A percentile compares a stretch with the other conserved stretches of the same genome.
Evolutionary conservation across 2,113 vertebrate species (phyloP).

Genomic region (Melanotaenia duboulayi): DNA sequence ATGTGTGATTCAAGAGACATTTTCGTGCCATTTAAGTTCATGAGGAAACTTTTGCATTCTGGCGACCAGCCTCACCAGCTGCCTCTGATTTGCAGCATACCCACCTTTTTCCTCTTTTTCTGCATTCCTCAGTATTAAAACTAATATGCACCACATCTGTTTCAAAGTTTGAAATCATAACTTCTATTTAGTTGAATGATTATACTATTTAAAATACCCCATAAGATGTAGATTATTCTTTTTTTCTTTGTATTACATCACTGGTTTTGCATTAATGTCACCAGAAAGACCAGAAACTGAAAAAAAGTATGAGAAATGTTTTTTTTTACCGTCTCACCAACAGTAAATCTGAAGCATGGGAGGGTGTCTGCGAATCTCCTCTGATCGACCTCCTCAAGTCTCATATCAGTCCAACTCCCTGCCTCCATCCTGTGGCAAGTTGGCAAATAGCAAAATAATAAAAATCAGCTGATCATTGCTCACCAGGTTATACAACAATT

Average conservation of each 20-base stretch:
- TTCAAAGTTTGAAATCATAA: background rate
- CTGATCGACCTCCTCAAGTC: background rate
- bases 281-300: background rate
- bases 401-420: background rate
- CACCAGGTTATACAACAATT: no score
- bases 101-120: background rate
- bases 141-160: background rate
- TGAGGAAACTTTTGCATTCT: constrained; percentile 19
- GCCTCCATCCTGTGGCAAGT: constrained; percentile 37
- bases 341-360: background rate
- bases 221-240: no score
- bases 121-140: constrained; percentile 7
- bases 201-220: background rate
- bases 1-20: background rate
- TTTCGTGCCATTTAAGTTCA: background rate
- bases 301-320: background rate
- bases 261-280: background rate
- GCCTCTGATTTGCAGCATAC: constrained; percentile 25
- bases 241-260: background rate
- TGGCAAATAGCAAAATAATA: background rate
- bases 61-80: constrained; percentile 19
- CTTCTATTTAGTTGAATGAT: background rate
- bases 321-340: no score
- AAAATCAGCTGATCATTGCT: no score
- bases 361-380: background rate